Conservation (phyloP, 2,888 invertebrate species). For the Orthosia gracilis region DNA sequence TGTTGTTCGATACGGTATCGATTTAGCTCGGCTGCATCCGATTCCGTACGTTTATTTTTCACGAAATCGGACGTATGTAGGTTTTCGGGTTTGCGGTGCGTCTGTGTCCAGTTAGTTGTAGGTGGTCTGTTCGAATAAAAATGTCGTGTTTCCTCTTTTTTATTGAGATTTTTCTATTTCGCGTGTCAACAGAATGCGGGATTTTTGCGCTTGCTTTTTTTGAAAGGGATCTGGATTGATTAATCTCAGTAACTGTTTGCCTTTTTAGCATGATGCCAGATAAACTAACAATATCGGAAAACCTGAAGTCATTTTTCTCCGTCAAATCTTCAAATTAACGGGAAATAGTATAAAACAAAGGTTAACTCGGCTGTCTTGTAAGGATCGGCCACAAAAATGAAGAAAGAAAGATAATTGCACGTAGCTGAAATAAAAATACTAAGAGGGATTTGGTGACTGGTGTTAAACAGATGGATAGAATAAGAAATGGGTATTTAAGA, state of each 20-base stretch:
- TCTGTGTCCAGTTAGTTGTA: conserved; percentile 79
- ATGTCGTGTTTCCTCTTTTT: conserved; percentile 71
- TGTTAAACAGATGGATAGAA: no score
- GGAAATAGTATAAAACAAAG: neutral
- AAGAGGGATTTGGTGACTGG: no score
- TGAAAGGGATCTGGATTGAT: conserved; percentile 38
- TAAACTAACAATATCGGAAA: neutral
- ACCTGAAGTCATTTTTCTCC: neutral
- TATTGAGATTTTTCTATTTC: conserved; percentile 77
- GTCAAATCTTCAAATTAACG: neutral
- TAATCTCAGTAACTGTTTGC: conserved; percentile 8
- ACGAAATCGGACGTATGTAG: conserved; percentile 85
- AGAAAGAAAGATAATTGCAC: no score
- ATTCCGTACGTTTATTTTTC: conserved; percentile 85
- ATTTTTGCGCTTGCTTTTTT: conserved; percentile 45
- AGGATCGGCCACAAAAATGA: no score
- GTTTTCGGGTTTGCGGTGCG: conserved; percentile 89
- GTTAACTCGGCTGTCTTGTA: no score
- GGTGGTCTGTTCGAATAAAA: conserved; percentile 80
- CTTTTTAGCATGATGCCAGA: neutral
- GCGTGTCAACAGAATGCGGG: conserved; percentile 71
- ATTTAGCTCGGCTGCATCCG: conserved; percentile 83
- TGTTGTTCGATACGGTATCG: conserved; percentile 83
- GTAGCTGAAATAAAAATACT: no score
- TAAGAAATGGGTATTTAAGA: no score